Percentiles rank a stretch among this genome's conserved stretches.
Conservation (phyloP, 2,113 vertebrate genomes). For the Dermatemys mawii region DNA sequence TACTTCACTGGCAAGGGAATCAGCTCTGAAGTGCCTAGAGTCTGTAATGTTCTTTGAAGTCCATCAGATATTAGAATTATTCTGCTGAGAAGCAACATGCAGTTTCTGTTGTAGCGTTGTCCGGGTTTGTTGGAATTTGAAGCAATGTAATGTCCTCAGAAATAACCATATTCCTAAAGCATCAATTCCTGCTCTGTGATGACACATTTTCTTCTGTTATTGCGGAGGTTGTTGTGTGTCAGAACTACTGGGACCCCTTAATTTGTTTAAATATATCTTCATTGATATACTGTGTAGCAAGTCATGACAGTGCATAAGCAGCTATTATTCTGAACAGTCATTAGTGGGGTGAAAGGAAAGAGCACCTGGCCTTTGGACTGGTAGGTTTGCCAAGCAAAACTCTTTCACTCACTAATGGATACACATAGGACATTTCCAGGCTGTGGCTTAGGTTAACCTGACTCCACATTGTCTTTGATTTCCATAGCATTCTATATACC, state of each 20-base stretch:
- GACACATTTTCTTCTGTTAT: neutral
- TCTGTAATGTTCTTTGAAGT: neutral
- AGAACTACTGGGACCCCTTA: neutral
- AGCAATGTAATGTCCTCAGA: fast-evolving
- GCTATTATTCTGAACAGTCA: neutral
- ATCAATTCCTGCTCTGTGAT: fast-evolving
- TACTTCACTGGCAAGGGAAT: neutral
- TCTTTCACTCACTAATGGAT: neutral
- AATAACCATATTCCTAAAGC: fast-evolving
- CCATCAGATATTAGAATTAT: neutral
- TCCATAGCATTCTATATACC: neutral
- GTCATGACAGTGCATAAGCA: fast-evolving
- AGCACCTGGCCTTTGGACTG: neutral
- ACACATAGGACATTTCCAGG: neutral
- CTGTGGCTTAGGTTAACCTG: neutral
- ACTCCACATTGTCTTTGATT: neutral
- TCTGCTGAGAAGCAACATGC: neutral
- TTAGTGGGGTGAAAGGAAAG: neutral
- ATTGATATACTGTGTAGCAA: fast-evolving
- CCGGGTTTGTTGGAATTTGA: neutral
- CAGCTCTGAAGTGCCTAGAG: neutral
- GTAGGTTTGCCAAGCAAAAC: neutral
- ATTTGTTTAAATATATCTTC: neutral
- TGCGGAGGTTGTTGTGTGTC: neutral
- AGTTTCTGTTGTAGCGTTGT: fast-evolving